These are phyloP conservation scores for Anseranas semipalmata DNA, from an alignment of 2,113 vertebrate species.

Conservation along the genomic window DNA sequence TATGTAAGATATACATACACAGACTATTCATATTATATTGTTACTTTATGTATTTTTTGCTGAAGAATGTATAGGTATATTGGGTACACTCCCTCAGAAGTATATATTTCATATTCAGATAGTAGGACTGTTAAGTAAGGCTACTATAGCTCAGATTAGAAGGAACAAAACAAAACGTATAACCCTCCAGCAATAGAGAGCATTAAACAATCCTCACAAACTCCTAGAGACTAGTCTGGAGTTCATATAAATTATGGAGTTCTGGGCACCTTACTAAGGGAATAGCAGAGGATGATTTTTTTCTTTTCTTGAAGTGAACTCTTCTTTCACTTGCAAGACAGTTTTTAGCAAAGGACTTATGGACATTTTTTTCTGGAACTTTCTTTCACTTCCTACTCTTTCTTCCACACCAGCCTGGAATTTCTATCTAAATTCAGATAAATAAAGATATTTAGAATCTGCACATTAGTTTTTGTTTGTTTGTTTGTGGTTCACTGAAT, in stretches of 20 bases:
- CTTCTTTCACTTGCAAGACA: not conserved
- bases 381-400: not conserved
- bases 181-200: not conserved
- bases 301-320: not conserved
- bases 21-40: not conserved
- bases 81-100: not conserved
- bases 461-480: not conserved
- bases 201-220: rapidly evolving
- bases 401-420: not conserved
- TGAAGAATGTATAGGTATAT: not conserved
- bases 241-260: not conserved
- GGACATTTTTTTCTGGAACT: not conserved
- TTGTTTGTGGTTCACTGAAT: no score
- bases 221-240: not conserved
- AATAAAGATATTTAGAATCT: not conserved
- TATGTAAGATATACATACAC: not conserved
- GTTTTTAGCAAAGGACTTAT: not conserved
- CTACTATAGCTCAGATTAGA: not conserved
- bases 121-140: not conserved
- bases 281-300: not conserved
- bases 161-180: not conserved
- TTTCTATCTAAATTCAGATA: not conserved
- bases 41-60: not conserved
- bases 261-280: not conserved
- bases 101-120: not conserved